Evolutionary conservation across 2,888 invertebrate genomes (phyloP).

Genomic region (Aleiodes leptofemur): DNA sequence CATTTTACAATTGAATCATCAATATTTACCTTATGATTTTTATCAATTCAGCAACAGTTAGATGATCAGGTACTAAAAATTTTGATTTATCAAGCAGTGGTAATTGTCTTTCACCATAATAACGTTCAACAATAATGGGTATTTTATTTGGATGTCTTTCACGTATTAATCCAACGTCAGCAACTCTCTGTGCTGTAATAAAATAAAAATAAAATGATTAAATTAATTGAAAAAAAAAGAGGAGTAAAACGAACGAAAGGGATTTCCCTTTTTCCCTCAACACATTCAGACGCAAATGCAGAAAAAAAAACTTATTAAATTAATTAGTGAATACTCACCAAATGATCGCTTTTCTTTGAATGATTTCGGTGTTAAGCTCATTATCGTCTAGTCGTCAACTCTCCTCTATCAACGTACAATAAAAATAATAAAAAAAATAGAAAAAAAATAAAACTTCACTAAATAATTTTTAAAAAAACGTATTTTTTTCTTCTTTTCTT

Average conservation of each 20-base stretch:
- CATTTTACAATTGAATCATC: neutral
- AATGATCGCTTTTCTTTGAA: conserved; percentile 71
- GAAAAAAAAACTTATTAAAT: neutral
- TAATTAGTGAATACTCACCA: conserved; percentile 59
- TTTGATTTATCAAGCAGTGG: conserved; percentile 90
- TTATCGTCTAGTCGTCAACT: conserved; percentile 46
- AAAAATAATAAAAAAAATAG: no score
- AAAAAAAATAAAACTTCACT: conserved; percentile 18
- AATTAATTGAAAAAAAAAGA: neutral
- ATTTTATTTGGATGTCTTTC: conserved; percentile 70
- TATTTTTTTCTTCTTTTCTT: conserved; percentile 10
- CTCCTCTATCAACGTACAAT: conserved; percentile 20
- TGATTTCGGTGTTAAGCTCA: conserved; percentile 65
- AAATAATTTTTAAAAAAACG: conserved; percentile 7
- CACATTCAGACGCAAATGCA: neutral
- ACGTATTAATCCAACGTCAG: conserved; percentile 67
- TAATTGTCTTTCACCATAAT: conserved; percentile 85
- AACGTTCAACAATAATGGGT: conserved; percentile 90
- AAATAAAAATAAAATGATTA: neutral
- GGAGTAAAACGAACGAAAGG: no score
- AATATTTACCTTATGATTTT: conserved; percentile 85
- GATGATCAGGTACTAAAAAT: conserved; percentile 92
- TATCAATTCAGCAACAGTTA: conserved; percentile 92
- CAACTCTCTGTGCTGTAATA: conserved; percentile 64
- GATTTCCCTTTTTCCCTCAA: neutral